phyloP scores from a whole-genome alignment of 2,888 invertebrate species.

The Sinelater perroti region DNA sequence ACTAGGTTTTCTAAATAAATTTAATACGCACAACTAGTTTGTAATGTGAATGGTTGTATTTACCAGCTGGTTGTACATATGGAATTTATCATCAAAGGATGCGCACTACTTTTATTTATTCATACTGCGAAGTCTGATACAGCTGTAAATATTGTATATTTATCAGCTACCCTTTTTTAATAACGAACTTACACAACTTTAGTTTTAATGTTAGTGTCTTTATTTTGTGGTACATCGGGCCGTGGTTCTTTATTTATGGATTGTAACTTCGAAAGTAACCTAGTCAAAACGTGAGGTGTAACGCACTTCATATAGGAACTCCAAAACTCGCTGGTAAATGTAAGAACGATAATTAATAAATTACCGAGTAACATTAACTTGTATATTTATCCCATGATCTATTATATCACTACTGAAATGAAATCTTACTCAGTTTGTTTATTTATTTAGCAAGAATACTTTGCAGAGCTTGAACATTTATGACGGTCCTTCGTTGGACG shows the following conservation, averaged over 20 bases:
- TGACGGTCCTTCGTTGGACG: no score
- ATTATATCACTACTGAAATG: constrained; percentile 44
- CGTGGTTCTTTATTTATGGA: constrained; percentile 52
- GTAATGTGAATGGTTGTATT: constrained; percentile 24
- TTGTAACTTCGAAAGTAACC: constrained; percentile 61
- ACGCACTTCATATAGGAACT: constrained; percentile 70
- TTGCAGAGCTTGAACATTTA: no score
- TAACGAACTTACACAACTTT: constrained; percentile 26
- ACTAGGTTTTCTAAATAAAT: constrained; percentile 43
- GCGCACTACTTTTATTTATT: constrained; percentile 44
- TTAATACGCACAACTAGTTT: constrained; percentile 46
- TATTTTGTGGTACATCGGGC: constrained; percentile 49
- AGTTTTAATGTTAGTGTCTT: constrained; percentile 40
- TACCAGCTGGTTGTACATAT: constrained; percentile 48
- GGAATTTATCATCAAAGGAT: constrained; percentile 47
- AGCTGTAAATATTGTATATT: constrained; percentile 60
- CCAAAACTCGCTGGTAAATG: constrained; percentile 81
- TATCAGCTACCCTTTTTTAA: constrained; percentile 51
- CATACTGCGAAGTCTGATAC: constrained; percentile 38
- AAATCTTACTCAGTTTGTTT: constrained; percentile 40
- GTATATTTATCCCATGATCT: constrained; percentile 52
- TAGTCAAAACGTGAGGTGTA: constrained; percentile 59
- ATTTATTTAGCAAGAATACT: constrained; percentile 46
- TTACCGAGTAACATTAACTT: constrained; percentile 48
- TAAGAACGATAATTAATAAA: constrained; percentile 67